Base-by-base conservation (phyloP, 2,113 vertebrate species). In the Sclerurus mexicanus region DNA sequence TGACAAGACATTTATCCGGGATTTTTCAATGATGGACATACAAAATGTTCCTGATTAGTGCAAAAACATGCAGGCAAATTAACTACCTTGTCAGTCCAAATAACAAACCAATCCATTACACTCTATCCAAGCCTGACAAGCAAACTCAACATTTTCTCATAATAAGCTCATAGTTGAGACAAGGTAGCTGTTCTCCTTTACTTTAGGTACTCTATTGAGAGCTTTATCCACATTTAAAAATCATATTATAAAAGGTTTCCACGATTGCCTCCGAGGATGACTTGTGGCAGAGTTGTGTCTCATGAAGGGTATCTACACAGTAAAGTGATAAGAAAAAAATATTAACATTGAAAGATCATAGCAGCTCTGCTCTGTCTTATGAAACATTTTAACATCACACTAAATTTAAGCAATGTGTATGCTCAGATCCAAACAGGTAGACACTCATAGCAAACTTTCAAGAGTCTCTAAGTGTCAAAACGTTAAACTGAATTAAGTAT, bases 251-350 rank as follows among this genome's bases (percentile, higher is more conserved):
- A 98, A 98, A 98, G 97, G 98, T 95, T 98, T 98, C 98, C 98
- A 95, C 95, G 98, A 98, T 95, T 98, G 98, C 97, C 97, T 98
- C 97, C 98, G 98, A 98, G 97, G 98, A 98, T 98, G 98, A 98
- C 97, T 97, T 98, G 98, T 98, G 98, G 98, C 96, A 98, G 98
- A 98, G 98, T 96, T 97, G 98, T 98, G 97, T 98, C 98, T 98
- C 98, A 98, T 98, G 98, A 98, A 98, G 98, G 97, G 94, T 96
- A 98, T 98, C 98, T 98, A 98, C 97, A 98, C 98, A 98, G 98
- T 98, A 98, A 98, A 98, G 98, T 97, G 98, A 98, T 98, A 98
- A 98, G 97, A 98, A 98, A 98, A 98, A 95, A 97, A 96, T 82
- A 98, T 98, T 98, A 98, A 98, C 98, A 98, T 98, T 97, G 96